These are phyloP conservation scores for Pardosa pseudoannulata DNA, from an alignment of 2,888 invertebrate genomes.

Conservation along the genomic window DNA sequence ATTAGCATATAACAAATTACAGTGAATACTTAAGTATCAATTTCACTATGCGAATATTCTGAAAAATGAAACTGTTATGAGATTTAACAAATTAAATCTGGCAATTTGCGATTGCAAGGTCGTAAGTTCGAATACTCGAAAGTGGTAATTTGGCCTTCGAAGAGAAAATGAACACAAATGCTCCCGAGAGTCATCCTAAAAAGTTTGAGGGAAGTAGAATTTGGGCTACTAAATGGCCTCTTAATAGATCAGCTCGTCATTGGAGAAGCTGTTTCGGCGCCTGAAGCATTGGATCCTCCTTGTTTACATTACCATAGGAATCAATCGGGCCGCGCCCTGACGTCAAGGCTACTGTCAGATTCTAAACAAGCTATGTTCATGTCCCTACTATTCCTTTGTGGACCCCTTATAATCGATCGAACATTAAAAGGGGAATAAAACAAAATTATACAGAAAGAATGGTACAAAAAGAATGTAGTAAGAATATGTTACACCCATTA, in stretches of 20 bases:
- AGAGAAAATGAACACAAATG: background rate
- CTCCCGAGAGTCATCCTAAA: background rate
- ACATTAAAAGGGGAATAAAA: too few relatives aligned
- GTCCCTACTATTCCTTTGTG: background rate
- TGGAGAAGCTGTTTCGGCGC: slow-evolving; percentile 24
- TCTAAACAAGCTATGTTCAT: background rate
- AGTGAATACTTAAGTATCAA: too few relatives aligned
- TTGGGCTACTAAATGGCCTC: slow-evolving; percentile 27
- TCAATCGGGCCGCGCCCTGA: slow-evolving; percentile 33
- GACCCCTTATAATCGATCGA: background rate
- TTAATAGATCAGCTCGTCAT: slow-evolving; percentile 29
- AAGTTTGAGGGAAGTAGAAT: slow-evolving; percentile 13
- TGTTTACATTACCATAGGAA: slow-evolving; percentile 41
- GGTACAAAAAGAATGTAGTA: too few relatives aligned
- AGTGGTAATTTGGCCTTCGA: slow-evolving; percentile 1
- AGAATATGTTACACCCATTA: too few relatives aligned
- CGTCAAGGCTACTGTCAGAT: slow-evolving; percentile 16
- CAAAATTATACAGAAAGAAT: too few relatives aligned
- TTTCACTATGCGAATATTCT: too few relatives aligned
- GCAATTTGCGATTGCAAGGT: too few relatives aligned
- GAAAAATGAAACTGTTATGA: too few relatives aligned
- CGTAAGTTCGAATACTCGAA: background rate
- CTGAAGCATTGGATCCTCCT: slow-evolving; percentile 29
- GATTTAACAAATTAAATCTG: too few relatives aligned
- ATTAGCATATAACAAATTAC: too few relatives aligned